A percentile compares a stretch with the other conserved stretches of the same genome.
Evolutionary conservation across 2,888 invertebrate species (phyloP).

Genomic region (Rutpela maculata): DNA sequence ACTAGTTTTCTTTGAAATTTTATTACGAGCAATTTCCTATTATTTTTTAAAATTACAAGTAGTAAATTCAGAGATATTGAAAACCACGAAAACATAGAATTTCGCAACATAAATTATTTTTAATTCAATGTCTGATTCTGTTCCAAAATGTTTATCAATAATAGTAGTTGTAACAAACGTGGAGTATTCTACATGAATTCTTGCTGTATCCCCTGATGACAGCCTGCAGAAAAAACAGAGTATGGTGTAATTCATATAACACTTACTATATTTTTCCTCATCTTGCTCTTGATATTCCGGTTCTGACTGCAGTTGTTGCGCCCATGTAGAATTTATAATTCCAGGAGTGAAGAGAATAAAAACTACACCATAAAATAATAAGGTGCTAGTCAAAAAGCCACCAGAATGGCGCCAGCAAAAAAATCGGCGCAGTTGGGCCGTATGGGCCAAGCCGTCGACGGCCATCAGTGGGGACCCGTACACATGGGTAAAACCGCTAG

Average conservation of each 20-base stretch:
- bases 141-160: too few species aligned
- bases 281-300: constrained; percentile 41
- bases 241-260: not conserved
- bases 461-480: constrained; percentile 66
- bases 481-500: constrained; percentile 47
- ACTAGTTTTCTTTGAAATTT: too few species aligned
- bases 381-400: constrained; percentile 55
- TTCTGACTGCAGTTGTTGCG: constrained; percentile 27
- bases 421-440: constrained; percentile 65
- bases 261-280: constrained; percentile 45
- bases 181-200: too few species aligned
- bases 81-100: too few species aligned
- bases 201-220: too few species aligned
- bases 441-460: constrained; percentile 62
- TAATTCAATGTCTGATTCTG: too few species aligned
- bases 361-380: constrained; percentile 51
- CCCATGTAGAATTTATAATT: constrained; percentile 41
- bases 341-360: constrained; percentile 49
- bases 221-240: too few species aligned
- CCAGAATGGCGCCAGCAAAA: constrained; percentile 56
- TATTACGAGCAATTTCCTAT: too few species aligned
- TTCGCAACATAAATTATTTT: too few species aligned
- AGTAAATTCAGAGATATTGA: too few species aligned
- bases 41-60: too few species aligned
- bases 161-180: too few species aligned